Conservation (phyloP, 2,888 invertebrate species). For the Enchytraeus crypticus region DNA sequence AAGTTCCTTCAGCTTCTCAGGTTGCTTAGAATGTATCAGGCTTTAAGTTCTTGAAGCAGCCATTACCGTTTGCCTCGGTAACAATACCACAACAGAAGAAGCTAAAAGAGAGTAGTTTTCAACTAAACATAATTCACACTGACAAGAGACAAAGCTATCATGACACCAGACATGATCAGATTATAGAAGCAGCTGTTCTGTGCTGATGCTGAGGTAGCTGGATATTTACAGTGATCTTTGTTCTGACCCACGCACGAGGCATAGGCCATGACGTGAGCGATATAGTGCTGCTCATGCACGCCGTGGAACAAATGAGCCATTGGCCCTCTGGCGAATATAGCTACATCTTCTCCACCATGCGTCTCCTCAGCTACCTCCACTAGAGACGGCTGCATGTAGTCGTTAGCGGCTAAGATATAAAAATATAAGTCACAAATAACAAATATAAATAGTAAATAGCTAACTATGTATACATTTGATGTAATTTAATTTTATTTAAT, state of each 20-base stretch:
- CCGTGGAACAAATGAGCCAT: slow-evolving; percentile 70
- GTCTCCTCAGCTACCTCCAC: slow-evolving; percentile 34
- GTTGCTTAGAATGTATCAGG: too few species aligned
- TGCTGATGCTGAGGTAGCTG: background rate
- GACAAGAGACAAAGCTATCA: background rate
- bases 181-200: background rate
- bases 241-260: slow-evolving; percentile 63
- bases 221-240: slow-evolving; percentile 10
- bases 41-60: too few species aligned
- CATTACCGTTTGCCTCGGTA: too few species aligned
- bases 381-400: slow-evolving; percentile 15
- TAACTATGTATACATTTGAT: too few species aligned
- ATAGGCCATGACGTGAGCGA: slow-evolving; percentile 73
- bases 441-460: too few species aligned
- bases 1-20: too few species aligned
- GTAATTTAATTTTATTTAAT: too few species aligned
- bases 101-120: too few species aligned
- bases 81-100: too few species aligned
- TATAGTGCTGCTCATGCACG: slow-evolving; percentile 80
- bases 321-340: slow-evolving; percentile 71
- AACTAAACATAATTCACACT: background rate
- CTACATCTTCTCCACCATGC: slow-evolving; percentile 63
- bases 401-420: slow-evolving; percentile 10
- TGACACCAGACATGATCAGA: too few species aligned
- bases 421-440: too few species aligned